Evolutionary conservation across 2,113 vertebrate genomes (phyloP).

Genomic region (Equus przewalskii): DNA sequence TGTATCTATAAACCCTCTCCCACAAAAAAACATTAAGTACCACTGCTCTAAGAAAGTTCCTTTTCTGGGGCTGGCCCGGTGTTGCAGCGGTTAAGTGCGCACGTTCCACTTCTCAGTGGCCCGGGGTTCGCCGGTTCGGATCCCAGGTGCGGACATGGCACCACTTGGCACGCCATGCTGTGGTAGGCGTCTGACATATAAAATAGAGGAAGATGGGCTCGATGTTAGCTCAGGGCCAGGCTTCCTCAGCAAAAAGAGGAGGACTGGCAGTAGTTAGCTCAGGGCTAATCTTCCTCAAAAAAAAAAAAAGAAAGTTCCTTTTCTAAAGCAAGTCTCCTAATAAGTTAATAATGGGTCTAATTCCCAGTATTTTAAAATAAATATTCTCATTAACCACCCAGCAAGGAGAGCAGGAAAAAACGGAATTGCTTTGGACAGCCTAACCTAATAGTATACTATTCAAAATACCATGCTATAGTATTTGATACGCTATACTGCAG

Average conservation of each 20-base stretch:
- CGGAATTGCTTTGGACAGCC: neutral
- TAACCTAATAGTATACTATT: rapidly evolving
- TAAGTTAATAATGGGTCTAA: rapidly evolving
- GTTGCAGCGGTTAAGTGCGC: too few relatives aligned
- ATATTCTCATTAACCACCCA: rapidly evolving
- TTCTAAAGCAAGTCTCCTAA: neutral
- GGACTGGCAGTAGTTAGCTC: too few relatives aligned
- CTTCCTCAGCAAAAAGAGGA: too few relatives aligned
- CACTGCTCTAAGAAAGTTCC: neutral
- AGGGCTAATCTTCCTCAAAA: too few relatives aligned
- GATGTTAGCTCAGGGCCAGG: too few relatives aligned
- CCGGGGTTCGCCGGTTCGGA: too few relatives aligned
- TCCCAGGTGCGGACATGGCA: too few relatives aligned
- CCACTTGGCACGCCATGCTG: too few relatives aligned
- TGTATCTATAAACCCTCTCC: neutral
- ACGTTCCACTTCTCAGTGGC: too few relatives aligned
- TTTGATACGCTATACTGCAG: rapidly evolving
- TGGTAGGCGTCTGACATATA: too few relatives aligned
- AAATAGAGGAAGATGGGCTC: too few relatives aligned
- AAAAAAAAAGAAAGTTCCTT: neutral
- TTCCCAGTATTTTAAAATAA: rapidly evolving
- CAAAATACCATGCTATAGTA: rapidly evolving
- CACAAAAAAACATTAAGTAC: neutral
- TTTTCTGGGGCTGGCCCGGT: neutral
- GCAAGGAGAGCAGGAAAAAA: too few relatives aligned